These are phyloP conservation scores for Ariopsis seemanni DNA, from an alignment of 2,113 vertebrate genomes.

Conservation along the genomic window DNA sequence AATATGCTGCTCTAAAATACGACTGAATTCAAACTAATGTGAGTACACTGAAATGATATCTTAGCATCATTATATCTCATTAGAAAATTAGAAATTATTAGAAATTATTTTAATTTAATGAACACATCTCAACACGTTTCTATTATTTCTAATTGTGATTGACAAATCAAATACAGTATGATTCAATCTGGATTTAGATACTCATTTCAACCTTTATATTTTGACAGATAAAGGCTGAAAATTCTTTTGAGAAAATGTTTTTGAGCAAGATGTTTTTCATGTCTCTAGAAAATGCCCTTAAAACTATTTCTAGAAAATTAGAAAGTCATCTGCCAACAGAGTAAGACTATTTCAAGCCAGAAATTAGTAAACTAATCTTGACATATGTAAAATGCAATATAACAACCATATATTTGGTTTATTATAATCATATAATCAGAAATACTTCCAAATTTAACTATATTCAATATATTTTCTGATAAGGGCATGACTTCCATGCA, in stretches of 20 bases:
- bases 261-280: too few species aligned
- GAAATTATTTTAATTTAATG: too few species aligned
- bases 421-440: neutral
- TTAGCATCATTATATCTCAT: too few species aligned
- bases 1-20: too few species aligned
- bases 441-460: neutral
- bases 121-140: neutral
- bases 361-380: neutral
- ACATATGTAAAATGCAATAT: neutral
- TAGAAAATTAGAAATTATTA: neutral
- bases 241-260: too few species aligned
- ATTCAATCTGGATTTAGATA: too few species aligned
- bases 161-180: neutral
- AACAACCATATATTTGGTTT: neutral
- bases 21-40: too few species aligned
- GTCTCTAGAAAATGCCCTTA: too few species aligned
- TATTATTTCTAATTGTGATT: neutral
- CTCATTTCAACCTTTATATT: neutral
- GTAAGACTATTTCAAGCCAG: neutral
- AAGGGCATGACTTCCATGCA: neutral
- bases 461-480: neutral
- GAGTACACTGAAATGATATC: too few species aligned
- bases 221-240: too few species aligned
- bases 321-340: neutral
- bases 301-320: too few species aligned